These are phyloP conservation scores for Carollia perspicillata DNA, from an alignment of 2,113 vertebrate species.

Conservation along the genomic window DNA sequence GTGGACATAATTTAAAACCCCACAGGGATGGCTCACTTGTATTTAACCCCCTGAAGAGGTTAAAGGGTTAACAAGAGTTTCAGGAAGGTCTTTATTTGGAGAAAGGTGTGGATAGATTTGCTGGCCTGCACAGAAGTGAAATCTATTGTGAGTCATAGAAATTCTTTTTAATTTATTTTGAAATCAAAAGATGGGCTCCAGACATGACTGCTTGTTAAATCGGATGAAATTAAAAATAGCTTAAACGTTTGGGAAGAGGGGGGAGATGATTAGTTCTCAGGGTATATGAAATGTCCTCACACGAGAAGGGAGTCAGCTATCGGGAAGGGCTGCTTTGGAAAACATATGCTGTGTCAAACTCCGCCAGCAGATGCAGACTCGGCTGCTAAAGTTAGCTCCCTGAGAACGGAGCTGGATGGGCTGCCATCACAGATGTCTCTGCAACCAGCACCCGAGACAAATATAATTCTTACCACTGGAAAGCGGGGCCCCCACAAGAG, in stretches of 20 bases:
- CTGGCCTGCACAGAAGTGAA: conserved; percentile 6
- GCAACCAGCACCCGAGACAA: conserved; percentile 56
- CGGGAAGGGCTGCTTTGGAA: conserved; percentile 67
- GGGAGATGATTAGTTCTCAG: conserved; percentile 74
- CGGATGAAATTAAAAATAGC: conserved; percentile 74
- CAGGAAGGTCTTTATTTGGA: not conserved
- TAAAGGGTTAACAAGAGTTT: conserved; percentile 37
- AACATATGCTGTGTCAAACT: conserved; percentile 68
- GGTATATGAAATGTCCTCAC: conserved; percentile 76
- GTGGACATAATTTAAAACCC: not conserved
- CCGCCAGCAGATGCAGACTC: conserved; percentile 65
- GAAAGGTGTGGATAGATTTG: conserved; percentile 40
- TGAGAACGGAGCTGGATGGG: conserved; percentile 51
- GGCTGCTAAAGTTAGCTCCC: conserved; percentile 62
- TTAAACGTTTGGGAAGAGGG: conserved; percentile 58
- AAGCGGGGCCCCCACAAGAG: conserved; percentile 52
- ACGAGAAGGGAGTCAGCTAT: conserved; percentile 61
- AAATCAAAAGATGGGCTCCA: conserved; percentile 69
- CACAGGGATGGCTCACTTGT: not conserved
- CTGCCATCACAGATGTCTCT: conserved; percentile 68
- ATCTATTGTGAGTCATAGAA: conserved; percentile 48
- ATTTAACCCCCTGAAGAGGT: not conserved
- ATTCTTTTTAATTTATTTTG: conserved; percentile 70
- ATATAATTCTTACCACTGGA: conserved; percentile 72
- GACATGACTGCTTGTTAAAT: conserved; percentile 65